Base-by-base conservation (phyloP, 2,888 invertebrate genomes). In the Blera fallax region DNA sequence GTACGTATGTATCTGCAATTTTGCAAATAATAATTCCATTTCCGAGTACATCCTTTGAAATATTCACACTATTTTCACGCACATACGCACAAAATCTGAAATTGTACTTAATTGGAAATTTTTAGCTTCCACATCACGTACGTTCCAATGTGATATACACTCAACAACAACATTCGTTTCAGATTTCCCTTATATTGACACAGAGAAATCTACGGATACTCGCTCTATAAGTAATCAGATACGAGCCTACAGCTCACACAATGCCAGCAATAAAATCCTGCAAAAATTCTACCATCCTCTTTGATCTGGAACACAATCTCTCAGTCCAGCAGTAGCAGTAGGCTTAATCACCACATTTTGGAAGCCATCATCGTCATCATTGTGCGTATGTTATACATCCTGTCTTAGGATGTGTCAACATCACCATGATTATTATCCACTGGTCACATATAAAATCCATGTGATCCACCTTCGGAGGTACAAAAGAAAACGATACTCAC, bases 1-100 rank as follows among this genome's bases (percentile, higher is more conserved):
- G 37, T 50, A 21, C 24, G 29, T 24, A 24, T 27, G 24, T 48
- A 48, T 48, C 52, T 69, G 32, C 58, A 77, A 74, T 60, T 84
- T 84, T 79, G 83, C 67, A 74, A 84, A 79, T 74, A 79, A 79
- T 84, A 84, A 79, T 74, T 84, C 43, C 43, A 70, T 84, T 79
- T 74, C 77, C 79, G 32, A n/a, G 40, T 56, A 58, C 29, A 73
- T 73, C 79, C 50, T 64, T 60, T 70, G 50, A 21, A 74, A 76
- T 73, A 79, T 84, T 79, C 74, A 54, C 69, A 74, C 69, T 58
- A 64, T 48, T 54, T 21, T 60, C 58, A 54, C 65, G 56, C 79
- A 56, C 79, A 79, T 52, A 74, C 79, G 45, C 56, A 69, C 54
- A 69, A 69, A 52, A 56, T 58, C 43, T 52, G 52, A 70, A 76